A percentile compares a stretch with the other conserved stretches of the same genome.
These are phyloP conservation scores for Cygnus buccinator DNA, from an alignment of 2,113 vertebrate species.

Conservation along the genomic window DNA sequence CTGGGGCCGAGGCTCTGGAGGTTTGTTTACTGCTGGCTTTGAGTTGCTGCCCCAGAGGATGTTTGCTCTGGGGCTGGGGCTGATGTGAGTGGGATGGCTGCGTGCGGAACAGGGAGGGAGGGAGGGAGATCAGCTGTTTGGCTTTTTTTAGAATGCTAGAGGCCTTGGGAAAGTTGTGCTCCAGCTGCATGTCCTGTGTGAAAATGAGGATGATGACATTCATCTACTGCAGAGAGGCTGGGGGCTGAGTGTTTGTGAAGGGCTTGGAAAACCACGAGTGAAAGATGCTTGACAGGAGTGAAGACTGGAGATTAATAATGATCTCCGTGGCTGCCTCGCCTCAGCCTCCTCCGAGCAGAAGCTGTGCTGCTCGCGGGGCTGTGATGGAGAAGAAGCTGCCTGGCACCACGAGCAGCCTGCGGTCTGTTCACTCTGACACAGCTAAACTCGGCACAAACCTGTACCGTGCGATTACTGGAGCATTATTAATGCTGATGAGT, in stretches of 20 bases:
- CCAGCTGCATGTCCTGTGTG: neutral
- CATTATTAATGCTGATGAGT: neutral
- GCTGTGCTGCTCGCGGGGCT: neutral
- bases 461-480: neutral
- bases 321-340: fast-evolving
- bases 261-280: neutral
- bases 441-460: neutral
- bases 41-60: neutral
- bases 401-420: neutral
- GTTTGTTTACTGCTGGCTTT: conserved; percentile 10
- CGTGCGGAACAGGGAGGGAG: fast-evolving
- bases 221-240: neutral
- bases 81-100: neutral
- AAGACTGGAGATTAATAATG: no score
- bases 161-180: conserved; percentile 16
- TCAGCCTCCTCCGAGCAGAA: neutral
- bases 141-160: neutral
- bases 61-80: neutral
- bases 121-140: neutral
- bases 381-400: neutral
- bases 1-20: neutral
- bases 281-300: neutral
- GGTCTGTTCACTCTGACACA: neutral
- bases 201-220: neutral
- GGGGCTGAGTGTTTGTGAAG: neutral